Conservation (phyloP, 2,113 vertebrate species). For the human (Homo sapiens) region DNA sequence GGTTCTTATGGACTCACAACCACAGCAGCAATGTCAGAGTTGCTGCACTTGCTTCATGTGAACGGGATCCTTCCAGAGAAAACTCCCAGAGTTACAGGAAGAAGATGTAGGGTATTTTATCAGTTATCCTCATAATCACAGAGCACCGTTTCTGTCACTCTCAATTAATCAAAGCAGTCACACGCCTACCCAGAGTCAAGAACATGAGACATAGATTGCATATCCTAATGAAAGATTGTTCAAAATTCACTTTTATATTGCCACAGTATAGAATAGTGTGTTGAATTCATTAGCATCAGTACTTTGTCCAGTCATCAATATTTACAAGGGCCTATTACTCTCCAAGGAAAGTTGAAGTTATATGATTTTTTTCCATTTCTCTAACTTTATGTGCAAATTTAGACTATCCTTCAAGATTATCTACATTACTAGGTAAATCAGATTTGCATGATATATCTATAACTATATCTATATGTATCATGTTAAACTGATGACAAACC, state of each 20-base stretch:
- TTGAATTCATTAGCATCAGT: neutral
- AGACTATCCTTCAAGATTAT: neutral
- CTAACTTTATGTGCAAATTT: neutral
- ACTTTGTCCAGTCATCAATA: neutral
- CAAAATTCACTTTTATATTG: too few species aligned
- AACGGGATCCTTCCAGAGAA: neutral
- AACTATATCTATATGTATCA: neutral
- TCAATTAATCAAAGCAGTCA: neutral
- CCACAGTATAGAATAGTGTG: accelerated
- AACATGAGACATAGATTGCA: neutral
- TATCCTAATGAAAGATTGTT: neutral
- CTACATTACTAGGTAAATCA: neutral
- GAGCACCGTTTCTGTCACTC: neutral
- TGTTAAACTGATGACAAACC: neutral
- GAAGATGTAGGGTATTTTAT: neutral
- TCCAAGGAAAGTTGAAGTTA: neutral
- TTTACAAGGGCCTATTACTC: neutral
- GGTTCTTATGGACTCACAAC: accelerated
- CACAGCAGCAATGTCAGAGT: accelerated
- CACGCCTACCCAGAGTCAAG: neutral
- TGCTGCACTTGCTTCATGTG: accelerated
- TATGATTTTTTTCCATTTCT: neutral
- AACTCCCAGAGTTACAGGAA: neutral
- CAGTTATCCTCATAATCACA: neutral
- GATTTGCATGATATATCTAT: too few species aligned